Conservation (phyloP, 1,140 invertebrate genomes). For the Drosophila azteca region DNA sequence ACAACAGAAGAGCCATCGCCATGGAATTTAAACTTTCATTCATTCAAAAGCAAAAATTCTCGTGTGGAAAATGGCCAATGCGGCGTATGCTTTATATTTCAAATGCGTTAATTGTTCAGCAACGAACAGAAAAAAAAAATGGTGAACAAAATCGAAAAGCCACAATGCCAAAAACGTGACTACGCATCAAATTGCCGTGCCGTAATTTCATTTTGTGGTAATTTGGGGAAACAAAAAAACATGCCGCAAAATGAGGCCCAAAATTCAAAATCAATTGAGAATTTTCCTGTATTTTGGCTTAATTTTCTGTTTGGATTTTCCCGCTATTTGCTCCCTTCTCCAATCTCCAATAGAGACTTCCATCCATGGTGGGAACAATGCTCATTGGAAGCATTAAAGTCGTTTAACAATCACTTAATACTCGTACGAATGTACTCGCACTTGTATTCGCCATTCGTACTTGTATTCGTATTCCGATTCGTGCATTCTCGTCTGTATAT, state of each 20-base stretch:
- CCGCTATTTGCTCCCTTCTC: too few relatives aligned
- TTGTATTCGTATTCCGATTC: conserved; percentile 37
- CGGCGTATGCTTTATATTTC: conserved; percentile 18
- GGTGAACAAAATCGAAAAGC: conserved; percentile 35
- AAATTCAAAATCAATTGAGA: too few relatives aligned
- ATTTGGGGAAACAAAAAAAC: conserved; percentile 4
- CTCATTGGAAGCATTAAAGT: neutral
- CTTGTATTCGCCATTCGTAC: neutral
- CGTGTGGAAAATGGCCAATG: conserved; percentile 7
- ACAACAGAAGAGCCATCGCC: conserved; percentile 1
- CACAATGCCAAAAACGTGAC: conserved; percentile 70
- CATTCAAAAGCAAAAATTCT: conserved; percentile 9
- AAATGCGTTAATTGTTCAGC: conserved; percentile 32
- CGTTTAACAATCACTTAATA: conserved; percentile 6
- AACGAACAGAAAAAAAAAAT: neutral
- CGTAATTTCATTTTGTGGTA: conserved; percentile 31
- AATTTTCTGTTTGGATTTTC: too few relatives aligned
- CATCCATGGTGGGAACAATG: too few relatives aligned
- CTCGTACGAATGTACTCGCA: conserved; percentile 10
- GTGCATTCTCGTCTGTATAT: conserved; percentile 1
- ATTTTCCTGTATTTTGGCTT: too few relatives aligned
- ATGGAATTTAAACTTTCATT: too few relatives aligned
- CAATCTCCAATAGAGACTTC: too few relatives aligned
- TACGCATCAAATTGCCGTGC: conserved; percentile 30
- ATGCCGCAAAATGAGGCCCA: neutral